Evolutionary conservation across 2,797 vertebrate genomes (phyloP).

Genomic region (Artibeus jamaicensis): DNA sequence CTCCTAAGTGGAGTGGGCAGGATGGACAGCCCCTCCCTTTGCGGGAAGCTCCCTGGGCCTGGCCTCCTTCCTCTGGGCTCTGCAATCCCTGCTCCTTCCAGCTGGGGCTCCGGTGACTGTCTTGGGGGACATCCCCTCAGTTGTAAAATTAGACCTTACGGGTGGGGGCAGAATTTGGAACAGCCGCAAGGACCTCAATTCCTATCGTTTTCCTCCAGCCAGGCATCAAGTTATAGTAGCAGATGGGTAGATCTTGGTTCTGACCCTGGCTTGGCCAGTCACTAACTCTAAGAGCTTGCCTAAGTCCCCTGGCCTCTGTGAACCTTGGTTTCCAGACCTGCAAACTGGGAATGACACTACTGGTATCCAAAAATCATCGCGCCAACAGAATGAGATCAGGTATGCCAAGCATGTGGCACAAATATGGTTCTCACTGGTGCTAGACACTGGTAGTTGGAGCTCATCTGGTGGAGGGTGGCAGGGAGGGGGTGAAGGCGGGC

Average conservation of each 20-base stretch:
- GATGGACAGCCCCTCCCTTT: not conserved
- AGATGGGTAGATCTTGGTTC: not conserved
- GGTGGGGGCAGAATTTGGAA: not conserved
- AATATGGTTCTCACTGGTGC: not conserved
- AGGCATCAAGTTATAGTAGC: not conserved
- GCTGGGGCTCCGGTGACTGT: not conserved
- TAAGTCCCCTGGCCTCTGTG: not conserved
- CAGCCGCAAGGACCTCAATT: not conserved
- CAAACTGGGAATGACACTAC: not conserved
- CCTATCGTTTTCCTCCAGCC: not conserved
- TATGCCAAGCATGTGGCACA: not conserved
- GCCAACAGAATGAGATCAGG: not conserved
- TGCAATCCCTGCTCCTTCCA: not conserved
- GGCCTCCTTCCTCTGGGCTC: not conserved
- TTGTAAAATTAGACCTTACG: not conserved
- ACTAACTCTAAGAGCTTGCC: not conserved
- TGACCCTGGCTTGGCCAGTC: not conserved
- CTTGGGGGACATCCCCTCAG: not conserved
- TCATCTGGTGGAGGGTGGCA: not conserved
- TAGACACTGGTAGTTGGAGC: not conserved
- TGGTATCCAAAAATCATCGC: not conserved
- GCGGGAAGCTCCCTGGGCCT: not conserved
- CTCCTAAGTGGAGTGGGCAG: not conserved
- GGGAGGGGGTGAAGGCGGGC: not conserved
- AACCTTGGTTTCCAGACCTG: not conserved